Evolutionary conservation across 2,888 invertebrate genomes (phyloP).

Genomic region (Icerya purchasi): DNA sequence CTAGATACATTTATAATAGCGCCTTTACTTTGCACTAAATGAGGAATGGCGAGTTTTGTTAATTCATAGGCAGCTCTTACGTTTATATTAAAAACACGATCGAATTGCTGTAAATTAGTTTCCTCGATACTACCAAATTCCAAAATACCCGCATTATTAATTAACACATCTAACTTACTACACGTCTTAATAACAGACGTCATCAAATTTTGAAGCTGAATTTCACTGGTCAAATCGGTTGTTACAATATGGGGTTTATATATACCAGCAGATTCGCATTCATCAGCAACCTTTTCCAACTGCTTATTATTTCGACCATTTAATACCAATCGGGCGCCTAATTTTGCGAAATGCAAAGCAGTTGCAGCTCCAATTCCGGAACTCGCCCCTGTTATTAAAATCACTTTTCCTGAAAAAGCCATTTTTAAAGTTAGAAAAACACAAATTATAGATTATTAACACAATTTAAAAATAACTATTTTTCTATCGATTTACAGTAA

Average conservation of each 20-base stretch:
- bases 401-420: constrained; percentile 48
- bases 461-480: no score
- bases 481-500: no score
- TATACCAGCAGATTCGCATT: constrained; percentile 27
- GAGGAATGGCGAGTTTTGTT: constrained; percentile 69
- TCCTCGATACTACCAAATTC: constrained; percentile 66
- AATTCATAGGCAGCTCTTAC: constrained; percentile 60
- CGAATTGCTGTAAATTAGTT: constrained; percentile 66
- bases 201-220: constrained; percentile 46
- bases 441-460: no score
- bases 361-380: constrained; percentile 70
- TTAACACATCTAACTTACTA: constrained; percentile 56
- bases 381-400: constrained; percentile 57
- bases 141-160: constrained; percentile 77
- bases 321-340: constrained; percentile 51
- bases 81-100: constrained; percentile 73
- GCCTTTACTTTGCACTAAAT: constrained; percentile 63
- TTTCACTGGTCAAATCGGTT: constrained; percentile 52
- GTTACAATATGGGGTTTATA: constrained; percentile 35
- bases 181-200: constrained; percentile 49
- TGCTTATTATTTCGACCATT: constrained; percentile 48
- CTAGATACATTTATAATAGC: constrained; percentile 89
- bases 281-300: constrained; percentile 36
- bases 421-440: constrained; percentile 22
- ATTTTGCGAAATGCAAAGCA: constrained; percentile 48